A percentile compares a stretch with the other conserved stretches of the same genome.
Evolutionary conservation across 2,797 vertebrate genomes (phyloP).

Genomic region (Acrossocheilus wenchowensis): DNA sequence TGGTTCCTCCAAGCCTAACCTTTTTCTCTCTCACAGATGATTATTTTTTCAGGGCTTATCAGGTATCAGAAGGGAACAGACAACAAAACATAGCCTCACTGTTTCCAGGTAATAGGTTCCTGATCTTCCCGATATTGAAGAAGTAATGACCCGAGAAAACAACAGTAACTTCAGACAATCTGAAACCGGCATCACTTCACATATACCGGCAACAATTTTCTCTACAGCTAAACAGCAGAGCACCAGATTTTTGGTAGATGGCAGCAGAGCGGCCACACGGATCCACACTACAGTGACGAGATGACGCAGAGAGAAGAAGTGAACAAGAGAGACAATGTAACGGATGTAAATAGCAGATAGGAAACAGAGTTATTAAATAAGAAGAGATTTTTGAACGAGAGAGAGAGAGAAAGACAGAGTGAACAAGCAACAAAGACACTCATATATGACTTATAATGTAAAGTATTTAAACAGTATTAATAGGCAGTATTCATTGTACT

Average conservation of each 20-base stretch:
- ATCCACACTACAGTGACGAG: constrained; percentile 10
- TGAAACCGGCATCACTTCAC: not conserved
- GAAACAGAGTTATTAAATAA: not conserved
- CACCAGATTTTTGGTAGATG: not conserved
- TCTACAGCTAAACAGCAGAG: not conserved
- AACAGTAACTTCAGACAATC: not conserved
- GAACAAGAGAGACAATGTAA: not conserved
- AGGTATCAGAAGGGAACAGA: not conserved
- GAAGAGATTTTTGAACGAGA: not conserved
- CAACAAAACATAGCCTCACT: not conserved
- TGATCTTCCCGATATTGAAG: constrained; percentile 9
- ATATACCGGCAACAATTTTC: not conserved
- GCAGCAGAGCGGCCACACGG: constrained; percentile 39
- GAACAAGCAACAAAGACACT: not conserved
- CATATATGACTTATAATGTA: too few relatives aligned
- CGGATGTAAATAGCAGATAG: not conserved
- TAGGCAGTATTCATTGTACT: not conserved
- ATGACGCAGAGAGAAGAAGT: not conserved
- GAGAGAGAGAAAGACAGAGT: not conserved
- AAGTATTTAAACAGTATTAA: not conserved
- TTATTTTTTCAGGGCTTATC: not conserved
- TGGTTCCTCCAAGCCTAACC: not conserved
- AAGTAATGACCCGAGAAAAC: not conserved
- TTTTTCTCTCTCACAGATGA: not conserved
- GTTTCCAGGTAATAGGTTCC: constrained; percentile 22